A percentile compares a stretch with the other conserved stretches of the same genome.
Conservation (phyloP, 2,113 vertebrate genomes). For the Petrocephalus microphthalmus region DNA sequence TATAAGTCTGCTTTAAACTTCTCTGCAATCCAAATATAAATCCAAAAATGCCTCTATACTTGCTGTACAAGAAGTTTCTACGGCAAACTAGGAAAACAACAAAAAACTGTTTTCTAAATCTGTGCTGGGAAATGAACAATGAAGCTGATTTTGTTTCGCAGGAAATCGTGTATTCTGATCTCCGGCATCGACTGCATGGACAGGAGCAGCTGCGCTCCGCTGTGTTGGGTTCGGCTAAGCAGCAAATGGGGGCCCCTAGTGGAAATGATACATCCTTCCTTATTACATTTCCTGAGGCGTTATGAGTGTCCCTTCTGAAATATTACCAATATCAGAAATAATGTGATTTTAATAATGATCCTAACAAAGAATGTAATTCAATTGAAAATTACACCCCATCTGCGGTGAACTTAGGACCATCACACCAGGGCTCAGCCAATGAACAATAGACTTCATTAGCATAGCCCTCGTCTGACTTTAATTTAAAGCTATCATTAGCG, state of each 20-base stretch:
- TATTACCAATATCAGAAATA: not conserved
- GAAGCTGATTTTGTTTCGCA: not conserved
- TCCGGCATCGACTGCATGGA: not conserved
- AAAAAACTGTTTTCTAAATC: not conserved
- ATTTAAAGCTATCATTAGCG: not conserved
- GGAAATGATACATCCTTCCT: constrained; percentile 28
- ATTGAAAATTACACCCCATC: not conserved
- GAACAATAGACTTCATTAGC: not conserved
- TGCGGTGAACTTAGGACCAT: not conserved
- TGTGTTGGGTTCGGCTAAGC: not conserved
- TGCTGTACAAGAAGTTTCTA: not conserved
- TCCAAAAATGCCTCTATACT: not conserved
- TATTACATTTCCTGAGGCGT: not conserved
- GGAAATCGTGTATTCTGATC: not conserved
- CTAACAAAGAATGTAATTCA: not conserved
- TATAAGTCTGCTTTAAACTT: not conserved
- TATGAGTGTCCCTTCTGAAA: not conserved
- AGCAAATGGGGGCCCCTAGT: constrained; percentile 46
- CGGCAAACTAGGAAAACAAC: not conserved
- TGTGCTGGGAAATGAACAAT: not conserved
- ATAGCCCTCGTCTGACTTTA: not conserved
- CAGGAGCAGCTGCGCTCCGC: not conserved
- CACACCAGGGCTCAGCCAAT: not conserved
- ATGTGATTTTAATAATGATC: not conserved
- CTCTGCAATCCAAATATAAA: not conserved